These are phyloP conservation scores for Drosophila pachea DNA, from an alignment of 1,140 invertebrate species.

Conservation along the genomic window DNA sequence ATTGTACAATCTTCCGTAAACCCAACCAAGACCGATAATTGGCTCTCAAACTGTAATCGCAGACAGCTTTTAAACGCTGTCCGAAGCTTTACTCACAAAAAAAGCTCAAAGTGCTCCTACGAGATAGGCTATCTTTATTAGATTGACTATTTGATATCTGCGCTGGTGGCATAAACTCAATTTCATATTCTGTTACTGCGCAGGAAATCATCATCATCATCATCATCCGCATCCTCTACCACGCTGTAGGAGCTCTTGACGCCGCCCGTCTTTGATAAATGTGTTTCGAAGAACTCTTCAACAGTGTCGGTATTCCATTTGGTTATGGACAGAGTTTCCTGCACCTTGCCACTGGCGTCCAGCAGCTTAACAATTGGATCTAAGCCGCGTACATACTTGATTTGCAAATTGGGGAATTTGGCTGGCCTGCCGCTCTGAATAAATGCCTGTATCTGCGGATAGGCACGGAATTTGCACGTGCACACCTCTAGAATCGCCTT, in stretches of 20 bases:
- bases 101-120: conserved; percentile 43
- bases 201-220: conserved; percentile 65
- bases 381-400: conserved; percentile 93
- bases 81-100: conserved; percentile 28
- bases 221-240: conserved; percentile 63
- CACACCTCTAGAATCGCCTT: conserved; percentile 94
- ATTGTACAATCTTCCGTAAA: conserved; percentile 11
- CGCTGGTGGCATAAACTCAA: conserved; percentile 11
- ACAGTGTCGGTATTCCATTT: conserved; percentile 98
- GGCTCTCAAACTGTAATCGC: conserved; percentile 29
- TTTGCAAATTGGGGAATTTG: conserved; percentile 92
- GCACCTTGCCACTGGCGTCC: conserved; percentile 89
- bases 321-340: conserved; percentile 94
- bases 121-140: conserved; percentile 44
- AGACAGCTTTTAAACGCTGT: not conserved
- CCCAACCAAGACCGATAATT: conserved; percentile 1
- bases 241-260: conserved; percentile 69
- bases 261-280: conserved; percentile 81
- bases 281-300: conserved; percentile 94
- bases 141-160: conserved; percentile 23
- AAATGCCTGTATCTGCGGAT: conserved; percentile 97
- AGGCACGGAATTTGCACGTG: conserved; percentile 96
- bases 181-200: conserved; percentile 66
- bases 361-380: conserved; percentile 95
- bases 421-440: conserved; percentile 91